Evolutionary conservation across 2,113 vertebrate genomes (phyloP).

Genomic region (Pteruthius melanotis): DNA sequence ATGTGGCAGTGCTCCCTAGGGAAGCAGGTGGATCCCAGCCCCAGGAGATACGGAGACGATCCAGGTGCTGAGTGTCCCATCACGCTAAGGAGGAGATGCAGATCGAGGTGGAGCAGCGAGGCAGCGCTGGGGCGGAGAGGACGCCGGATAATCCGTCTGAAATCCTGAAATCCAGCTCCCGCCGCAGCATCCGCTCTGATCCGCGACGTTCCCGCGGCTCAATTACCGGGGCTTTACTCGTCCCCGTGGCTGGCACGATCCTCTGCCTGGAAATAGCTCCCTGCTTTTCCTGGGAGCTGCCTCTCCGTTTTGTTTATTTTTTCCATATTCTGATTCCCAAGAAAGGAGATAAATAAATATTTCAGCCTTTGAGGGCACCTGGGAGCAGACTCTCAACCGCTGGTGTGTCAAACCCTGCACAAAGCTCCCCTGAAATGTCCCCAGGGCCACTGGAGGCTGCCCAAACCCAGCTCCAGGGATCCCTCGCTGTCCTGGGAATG

Average conservation of each 20-base stretch:
- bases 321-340: too few species aligned
- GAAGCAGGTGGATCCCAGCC: accelerated
- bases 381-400: not conserved
- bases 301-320: too few species aligned
- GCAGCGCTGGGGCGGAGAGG: accelerated
- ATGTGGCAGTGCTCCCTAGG: accelerated
- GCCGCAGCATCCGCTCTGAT: accelerated
- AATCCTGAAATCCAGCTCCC: not conserved
- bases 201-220: accelerated
- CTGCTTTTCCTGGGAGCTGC: not conserved
- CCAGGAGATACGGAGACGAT: accelerated
- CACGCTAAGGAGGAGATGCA: not conserved
- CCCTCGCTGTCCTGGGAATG: not conserved
- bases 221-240: accelerated
- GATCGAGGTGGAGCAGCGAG: not conserved
- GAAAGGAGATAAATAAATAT: not conserved
- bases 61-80: not conserved
- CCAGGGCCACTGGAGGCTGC: not conserved
- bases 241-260: not conserved
- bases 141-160: accelerated
- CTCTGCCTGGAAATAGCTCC: not conserved
- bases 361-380: too few species aligned
- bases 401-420: accelerated
- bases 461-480: not conserved
- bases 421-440: not conserved